Base-by-base conservation (phyloP, 2,113 vertebrate genomes). In the Riparia riparia region DNA sequence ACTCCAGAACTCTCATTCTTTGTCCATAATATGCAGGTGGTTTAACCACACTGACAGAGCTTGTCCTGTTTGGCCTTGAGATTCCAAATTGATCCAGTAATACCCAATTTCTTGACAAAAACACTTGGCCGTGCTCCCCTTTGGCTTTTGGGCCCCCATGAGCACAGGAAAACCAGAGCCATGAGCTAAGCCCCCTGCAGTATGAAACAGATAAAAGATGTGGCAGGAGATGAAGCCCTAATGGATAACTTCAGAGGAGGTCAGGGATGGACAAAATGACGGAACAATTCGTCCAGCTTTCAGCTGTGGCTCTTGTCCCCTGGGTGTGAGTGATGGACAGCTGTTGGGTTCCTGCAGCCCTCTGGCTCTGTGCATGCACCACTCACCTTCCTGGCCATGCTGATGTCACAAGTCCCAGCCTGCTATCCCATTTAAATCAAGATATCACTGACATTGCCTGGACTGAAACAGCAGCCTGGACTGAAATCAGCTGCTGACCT, bases 401-500 rank as follows among this genome's bases (percentile, higher is more conserved):
- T 73, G 28, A 17, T 29, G 45, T 22, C 81, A 89, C 54, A 51
- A 72, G 11, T 18, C 45, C 34, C 64, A 89, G 45, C 9, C 50
- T 81, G 37, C 8, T 10, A 2, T 12, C 47, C 18, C 47, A 22
- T 73, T 77, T 51, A 41, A 68, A 56, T 39, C 54, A 56, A 88
- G 82, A 54, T 61, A 42, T 0, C 64, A 24, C 57, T 3, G 6
- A 25, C 39, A 16, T 9, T 19, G 12, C 25, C 25, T 29, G 70
- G 29, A 3, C 68, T 68, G 64, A 69, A 63, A 73, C 10, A 6
- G n/a, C 6, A 44, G 28, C 17, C 39, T 32, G 45, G 51, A 29
- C 10, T 44, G 61, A 82, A 79, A 73, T n/a, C 66, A 82, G 42
- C 50, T 61, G 70, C 54, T 93, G 80, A 94, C 56, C 28, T 78